Evolutionary conservation across 2,113 vertebrate genomes (phyloP), one percentile per base, ranked within the genome.

Genomic region (Petaurus breviceps): DNA sequence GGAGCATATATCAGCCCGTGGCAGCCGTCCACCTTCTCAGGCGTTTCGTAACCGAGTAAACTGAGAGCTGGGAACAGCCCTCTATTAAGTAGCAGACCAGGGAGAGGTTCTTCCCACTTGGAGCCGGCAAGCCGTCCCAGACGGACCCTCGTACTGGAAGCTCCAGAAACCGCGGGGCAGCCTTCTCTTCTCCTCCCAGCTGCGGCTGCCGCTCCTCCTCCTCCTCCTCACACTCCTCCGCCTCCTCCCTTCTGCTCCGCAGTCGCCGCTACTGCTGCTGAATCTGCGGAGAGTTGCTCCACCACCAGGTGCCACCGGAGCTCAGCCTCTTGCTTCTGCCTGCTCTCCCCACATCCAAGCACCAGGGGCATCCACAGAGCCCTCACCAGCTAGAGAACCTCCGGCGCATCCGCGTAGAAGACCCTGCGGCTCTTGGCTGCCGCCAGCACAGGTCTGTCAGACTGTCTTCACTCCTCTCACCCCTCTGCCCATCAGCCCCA

Each of bases 61-160:
- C 97, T 98, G 98, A 98, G 99, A 99, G 98, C 95, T 97, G 98
- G 99, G 99, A 99, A 98, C 99, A 99, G 99, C 99, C 99, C 99
- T 99, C 99, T 99, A 98, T 99, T 99, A 99, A 99, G 99, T 98
- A 99, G 99, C 99, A 98, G 98, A 98, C 98, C 97, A 99, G 98
- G 98, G 98, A 98, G 98, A 99, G 98, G 97, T 98, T 98, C 99
- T 98, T 98, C 99, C 98, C 99, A 99, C 99, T 99, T 98, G 98
- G 98, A 99, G 96, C 96, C 98, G 99, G 99, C 98, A 95, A 99
- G 98, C 98, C 98, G 98, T 98, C 98, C 98, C 98, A 97, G 98
- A 98, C 98, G 98, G 98, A 97, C 97, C 97, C 97, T 97, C 91
- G 54, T 96, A 95, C 94, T 91, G 61, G 97, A 98, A 97, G 98